phyloP scores from a whole-genome alignment of 1,140 invertebrate species.

The Thalassaphorura encarpata region DNA sequence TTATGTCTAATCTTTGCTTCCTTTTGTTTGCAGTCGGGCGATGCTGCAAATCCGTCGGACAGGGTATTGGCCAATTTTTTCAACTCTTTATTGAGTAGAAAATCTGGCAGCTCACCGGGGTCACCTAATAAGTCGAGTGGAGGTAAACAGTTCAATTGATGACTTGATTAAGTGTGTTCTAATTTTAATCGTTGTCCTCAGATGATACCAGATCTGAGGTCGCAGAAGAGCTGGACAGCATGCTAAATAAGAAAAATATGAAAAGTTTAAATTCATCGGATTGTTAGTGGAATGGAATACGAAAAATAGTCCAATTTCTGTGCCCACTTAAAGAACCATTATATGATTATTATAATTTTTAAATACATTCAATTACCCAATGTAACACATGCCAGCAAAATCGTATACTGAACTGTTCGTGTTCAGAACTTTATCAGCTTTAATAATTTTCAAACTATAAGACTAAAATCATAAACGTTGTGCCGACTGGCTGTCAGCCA shows the following conservation, averaged over 20 bases:
- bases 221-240: slow-evolving; percentile 80
- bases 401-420: too few species aligned
- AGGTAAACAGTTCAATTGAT: background rate
- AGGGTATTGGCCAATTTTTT: slow-evolving; percentile 96
- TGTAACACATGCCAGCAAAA: too few species aligned
- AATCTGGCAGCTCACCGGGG: slow-evolving; percentile 52
- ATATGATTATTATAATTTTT: too few species aligned
- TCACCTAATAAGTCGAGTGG: slow-evolving; percentile 34
- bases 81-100: slow-evolving; percentile 92
- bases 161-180: background rate
- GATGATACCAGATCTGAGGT: slow-evolving; percentile 70
- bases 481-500: too few species aligned
- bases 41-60: slow-evolving; percentile 43
- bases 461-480: too few species aligned
- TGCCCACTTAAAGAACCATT: too few species aligned
- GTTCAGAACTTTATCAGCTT: too few species aligned
- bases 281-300: slow-evolving; percentile 18
- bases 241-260: slow-evolving; percentile 59
- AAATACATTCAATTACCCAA: too few species aligned
- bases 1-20: background rate
- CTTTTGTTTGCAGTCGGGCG: background rate
- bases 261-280: slow-evolving; percentile 30
- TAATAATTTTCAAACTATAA: too few species aligned
- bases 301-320: too few species aligned
- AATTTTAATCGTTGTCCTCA: slow-evolving; percentile 38